Evolutionary conservation across 1,140 invertebrate genomes (phyloP), one percentile per base, ranked within the genome.

Genomic region (Ctenoplectra terminalis): DNA sequence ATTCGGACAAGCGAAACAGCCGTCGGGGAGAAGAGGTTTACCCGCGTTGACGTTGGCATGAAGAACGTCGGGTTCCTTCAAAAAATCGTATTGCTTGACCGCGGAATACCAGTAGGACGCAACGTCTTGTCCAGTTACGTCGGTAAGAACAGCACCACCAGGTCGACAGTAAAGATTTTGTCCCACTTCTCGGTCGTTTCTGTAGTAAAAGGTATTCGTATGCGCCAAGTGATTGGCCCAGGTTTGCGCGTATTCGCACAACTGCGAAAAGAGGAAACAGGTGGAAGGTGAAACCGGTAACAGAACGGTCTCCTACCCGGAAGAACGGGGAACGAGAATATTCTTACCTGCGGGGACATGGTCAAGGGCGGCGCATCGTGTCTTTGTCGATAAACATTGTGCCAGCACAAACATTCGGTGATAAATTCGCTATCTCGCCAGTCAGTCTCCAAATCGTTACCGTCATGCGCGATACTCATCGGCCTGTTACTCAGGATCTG

Each of bases 91-190:
- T 82, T 96, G 96, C 78, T 95, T 95, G 3, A 97, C 96, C 37
- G 97, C 97, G 63, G 96, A 96, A 89, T 98, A 98, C 97, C 97
- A 98, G 85, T 97, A 97, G n/a, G 96, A 96, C 9, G 96, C 96
- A 6, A 97, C 97, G 93, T 97, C 96, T 94, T 97, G 96, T 13
- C 97, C 97, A 80, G 96, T 95, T 61, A 97, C 94, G 82, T 97
- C 96, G 56, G 94, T 95, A 54, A 95, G 95, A 31, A 96, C 89
- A 6, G 94, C 94, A 87, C 95, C 96, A n/a, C 95, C 95, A 5
- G 95, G 95, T 60, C 96, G 93, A 90, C 96, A 96, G 89, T 96
- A 97, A 23, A 97, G 93, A 93, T 97, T 97, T 91, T 97, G 96
- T 26, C 97, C 96, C 20, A 97, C 95, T 77, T 96, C 95, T 77